A percentile compares a stretch with the other conserved stretches of the same genome.
Conservation (phyloP, 2,888 invertebrate species). For the Drosophila mettleri region DNA sequence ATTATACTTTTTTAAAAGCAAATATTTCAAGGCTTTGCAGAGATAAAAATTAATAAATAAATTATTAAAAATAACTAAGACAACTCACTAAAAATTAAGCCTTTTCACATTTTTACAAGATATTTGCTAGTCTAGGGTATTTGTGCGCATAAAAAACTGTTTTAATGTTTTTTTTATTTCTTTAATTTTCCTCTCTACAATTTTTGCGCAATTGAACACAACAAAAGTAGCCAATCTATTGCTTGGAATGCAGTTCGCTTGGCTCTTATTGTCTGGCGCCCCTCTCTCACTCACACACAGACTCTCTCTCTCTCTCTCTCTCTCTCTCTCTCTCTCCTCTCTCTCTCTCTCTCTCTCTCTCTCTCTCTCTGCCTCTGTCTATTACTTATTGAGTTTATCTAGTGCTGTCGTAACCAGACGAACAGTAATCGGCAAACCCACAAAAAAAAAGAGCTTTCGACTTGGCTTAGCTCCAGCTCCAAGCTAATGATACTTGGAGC, state of each 20-base stretch:
- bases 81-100: too few relatives aligned
- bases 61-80: too few relatives aligned
- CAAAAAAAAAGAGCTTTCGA: slow-evolving; percentile 21
- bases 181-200: slow-evolving; percentile 24
- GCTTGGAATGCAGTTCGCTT: slow-evolving; percentile 67
- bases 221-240: slow-evolving; percentile 52
- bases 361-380: slow-evolving; percentile 14
- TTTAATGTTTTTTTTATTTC: slow-evolving; percentile 4
- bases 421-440: slow-evolving; percentile 51
- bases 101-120: too few relatives aligned
- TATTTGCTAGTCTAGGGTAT: neutral
- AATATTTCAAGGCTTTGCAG: neutral
- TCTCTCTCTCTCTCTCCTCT: slow-evolving; percentile 1
- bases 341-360: neutral
- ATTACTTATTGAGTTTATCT: slow-evolving; percentile 77
- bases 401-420: slow-evolving; percentile 64
- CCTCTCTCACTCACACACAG: slow-evolving; percentile 6
- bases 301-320: too few relatives aligned
- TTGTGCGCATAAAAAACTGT: slow-evolving; percentile 1
- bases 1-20: too few relatives aligned
- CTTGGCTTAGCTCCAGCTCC: slow-evolving; percentile 60
- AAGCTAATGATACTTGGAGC: slow-evolving; percentile 57
- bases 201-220: slow-evolving; percentile 37
- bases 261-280: slow-evolving; percentile 40
- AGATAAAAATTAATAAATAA: neutral